Conservation (phyloP, 2,888 invertebrate genomes). For the Pseudanteris insignis region DNA sequence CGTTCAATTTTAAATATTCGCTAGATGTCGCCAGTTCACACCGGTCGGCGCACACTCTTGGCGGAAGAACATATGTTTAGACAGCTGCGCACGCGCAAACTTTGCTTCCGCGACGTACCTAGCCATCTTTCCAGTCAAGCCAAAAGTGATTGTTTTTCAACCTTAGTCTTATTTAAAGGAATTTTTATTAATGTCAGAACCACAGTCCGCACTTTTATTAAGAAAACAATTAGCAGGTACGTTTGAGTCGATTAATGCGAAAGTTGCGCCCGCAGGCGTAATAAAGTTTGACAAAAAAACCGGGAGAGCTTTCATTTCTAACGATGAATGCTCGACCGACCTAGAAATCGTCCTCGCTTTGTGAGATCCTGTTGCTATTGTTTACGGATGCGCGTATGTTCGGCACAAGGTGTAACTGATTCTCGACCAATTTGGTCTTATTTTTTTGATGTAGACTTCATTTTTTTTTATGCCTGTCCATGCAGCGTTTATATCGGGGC, state of each 20-base stretch:
- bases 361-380: conserved; percentile 49
- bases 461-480: conserved; percentile 9
- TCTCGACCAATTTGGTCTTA: background rate
- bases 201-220: conserved; percentile 93
- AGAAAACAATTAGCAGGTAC: conserved; percentile 95
- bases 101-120: conserved; percentile 65
- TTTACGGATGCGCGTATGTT: background rate
- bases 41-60: conserved; percentile 52
- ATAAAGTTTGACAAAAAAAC: conserved; percentile 42
- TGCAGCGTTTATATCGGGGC: conserved; percentile 51
- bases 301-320: conserved; percentile 49
- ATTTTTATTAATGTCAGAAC: conserved; percentile 93
- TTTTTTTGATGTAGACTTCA: conserved; percentile 1
- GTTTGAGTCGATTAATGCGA: conserved; percentile 3
- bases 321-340: conserved; percentile 61
- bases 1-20: background rate
- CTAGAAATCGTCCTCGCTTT: conserved; percentile 65
- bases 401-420: background rate
- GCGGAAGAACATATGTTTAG: conserved; percentile 66
- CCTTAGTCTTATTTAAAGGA: conserved; percentile 79
- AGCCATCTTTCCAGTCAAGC: conserved; percentile 78
- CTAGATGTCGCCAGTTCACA: background rate
- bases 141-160: conserved; percentile 78
- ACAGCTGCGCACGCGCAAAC: conserved; percentile 61
- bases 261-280: conserved; percentile 53